Percentiles rank a stretch among this genome's conserved stretches.
phyloP scores from a whole-genome alignment of 2,888 invertebrate genomes.

The Cerceris ruficornis region DNA sequence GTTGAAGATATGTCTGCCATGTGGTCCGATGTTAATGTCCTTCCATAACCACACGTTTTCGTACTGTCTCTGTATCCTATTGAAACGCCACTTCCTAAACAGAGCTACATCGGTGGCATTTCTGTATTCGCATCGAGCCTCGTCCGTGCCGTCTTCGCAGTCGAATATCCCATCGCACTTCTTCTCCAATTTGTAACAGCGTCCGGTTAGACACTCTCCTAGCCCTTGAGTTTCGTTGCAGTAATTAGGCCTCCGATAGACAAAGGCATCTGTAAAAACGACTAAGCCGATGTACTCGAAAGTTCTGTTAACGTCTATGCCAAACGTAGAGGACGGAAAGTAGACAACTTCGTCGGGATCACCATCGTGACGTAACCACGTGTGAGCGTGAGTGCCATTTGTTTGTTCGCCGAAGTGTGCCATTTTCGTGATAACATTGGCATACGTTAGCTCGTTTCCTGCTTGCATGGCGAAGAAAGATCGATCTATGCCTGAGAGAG shows the following conservation, averaged over 20 bases:
- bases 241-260: constrained; percentile 86
- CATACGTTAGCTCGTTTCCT: constrained; percentile 94
- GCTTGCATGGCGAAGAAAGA: constrained; percentile 96
- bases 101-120: constrained; percentile 87
- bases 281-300: constrained; percentile 95
- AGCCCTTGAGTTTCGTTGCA: constrained; percentile 90
- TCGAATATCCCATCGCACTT: constrained; percentile 91
- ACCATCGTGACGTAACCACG: constrained; percentile 93
- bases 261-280: constrained; percentile 94
- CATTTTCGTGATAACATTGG: constrained; percentile 94
- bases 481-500: constrained; percentile 94
- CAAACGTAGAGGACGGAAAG: constrained; percentile 94
- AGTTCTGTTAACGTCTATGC: constrained; percentile 96
- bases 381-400: constrained; percentile 92
- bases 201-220: constrained; percentile 91
- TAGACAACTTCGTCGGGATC: constrained; percentile 93
- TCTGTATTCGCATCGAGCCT: constrained; percentile 87
- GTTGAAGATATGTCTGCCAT: constrained; percentile 93
- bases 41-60: constrained; percentile 98
- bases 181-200: constrained; percentile 89
- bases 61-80: constrained; percentile 94
- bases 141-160: constrained; percentile 94
- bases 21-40: constrained; percentile 95
- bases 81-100: constrained; percentile 93
- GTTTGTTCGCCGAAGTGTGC: constrained; percentile 92